Evolutionary conservation across 2,113 vertebrate species (phyloP), one percentile per base, ranked within the genome.

Genomic region (Harpagus bidentatus): DNA sequence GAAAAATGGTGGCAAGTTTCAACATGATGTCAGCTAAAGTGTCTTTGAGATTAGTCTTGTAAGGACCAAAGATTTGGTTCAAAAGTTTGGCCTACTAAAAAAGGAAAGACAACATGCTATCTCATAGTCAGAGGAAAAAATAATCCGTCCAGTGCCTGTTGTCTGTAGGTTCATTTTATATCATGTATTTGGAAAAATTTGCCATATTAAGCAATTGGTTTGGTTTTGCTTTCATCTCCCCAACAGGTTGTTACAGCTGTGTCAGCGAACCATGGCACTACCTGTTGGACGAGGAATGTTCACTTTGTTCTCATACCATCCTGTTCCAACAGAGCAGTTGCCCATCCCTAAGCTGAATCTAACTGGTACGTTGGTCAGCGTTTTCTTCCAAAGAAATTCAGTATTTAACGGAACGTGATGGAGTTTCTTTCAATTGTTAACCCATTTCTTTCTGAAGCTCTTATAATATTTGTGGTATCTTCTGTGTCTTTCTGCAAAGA

Each of bases 281-380:
- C 99, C 99, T 1, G 98, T 99, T 5, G 99, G 99, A 40, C 97
- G 99, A 95, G 99, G 99, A n/a, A 99, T 99, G 97, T 99, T 99
- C 96, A 99, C 99, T 16, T 97, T 99, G 79, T 99, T 99, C 97
- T 99, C 99, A 1, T 99, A 99, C 52, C 99, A 99, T 40, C 99
- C 99, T 3, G 99, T 99, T 56, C 99, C 99, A 2, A 99, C 99
- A 0, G 99, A 99, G 85, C 99, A 99, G 16, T 95, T 99, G 79
- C 99, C 99, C 20, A 99, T 99, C 62, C 99, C 99, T 4, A 99
- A 99, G 88, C 96, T 99, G 82, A 99, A 99, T 93, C 98, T 99
- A 45, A 99, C 99, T 10, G 99, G 99, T 99, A 97, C 1, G 96
- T 98, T 62, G 61, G 38, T 38, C 31, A 4, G 43, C 12, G 6